Base-by-base conservation (phyloP, 2,888 invertebrate species). In the Bombylius discolor region DNA sequence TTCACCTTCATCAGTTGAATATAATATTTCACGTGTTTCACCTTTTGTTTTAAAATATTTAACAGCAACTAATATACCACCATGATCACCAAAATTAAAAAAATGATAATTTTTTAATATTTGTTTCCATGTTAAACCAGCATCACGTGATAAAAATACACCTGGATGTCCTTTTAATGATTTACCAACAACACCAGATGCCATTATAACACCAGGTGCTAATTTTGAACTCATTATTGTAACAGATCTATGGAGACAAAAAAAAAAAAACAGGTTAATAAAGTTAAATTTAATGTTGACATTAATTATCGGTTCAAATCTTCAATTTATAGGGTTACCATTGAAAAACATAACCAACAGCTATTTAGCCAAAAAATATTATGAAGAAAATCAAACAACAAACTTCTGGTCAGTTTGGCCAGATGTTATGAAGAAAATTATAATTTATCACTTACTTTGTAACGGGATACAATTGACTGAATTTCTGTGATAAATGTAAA, bases 81-180 rank as follows among this genome's bases (percentile, higher is more conserved):
- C 94, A 68, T 93, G 91, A 74, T 95, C 94, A 4, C 92, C 94
- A 75, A 91, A 85, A 66, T 89, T 87, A 72, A 89, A 91, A 72
- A 89, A 85, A 67, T 88, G 88, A 65, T 87, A 84, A 61, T 89
- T 89, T 66, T 84, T 83, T 5, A 91, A 74, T 52, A 88, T 84
- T 70, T 87, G 81, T 62, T 82, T 82, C 93, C 93, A 95, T 0
- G 84, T 84, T 5, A 85, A 74, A 5, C 91, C 92, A 5, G 87
- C 91, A 71, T 92, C 89, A 46, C 84, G 77, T 53, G 89, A 89
- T 23, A 92, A 73, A 69, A 84, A 92, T 4, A 93, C 84, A 0
- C 86, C 86, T 9, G 86, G 83, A 64, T 87, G 85, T 1, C 89
- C 88, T 72, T 90, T 90, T 11, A 90, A 75, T 6, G 83, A 85